Evolutionary conservation across 1,140 invertebrate species (phyloP), one percentile per base, ranked within the genome.

Genomic region (Meloidogyne chitwoodi): DNA sequence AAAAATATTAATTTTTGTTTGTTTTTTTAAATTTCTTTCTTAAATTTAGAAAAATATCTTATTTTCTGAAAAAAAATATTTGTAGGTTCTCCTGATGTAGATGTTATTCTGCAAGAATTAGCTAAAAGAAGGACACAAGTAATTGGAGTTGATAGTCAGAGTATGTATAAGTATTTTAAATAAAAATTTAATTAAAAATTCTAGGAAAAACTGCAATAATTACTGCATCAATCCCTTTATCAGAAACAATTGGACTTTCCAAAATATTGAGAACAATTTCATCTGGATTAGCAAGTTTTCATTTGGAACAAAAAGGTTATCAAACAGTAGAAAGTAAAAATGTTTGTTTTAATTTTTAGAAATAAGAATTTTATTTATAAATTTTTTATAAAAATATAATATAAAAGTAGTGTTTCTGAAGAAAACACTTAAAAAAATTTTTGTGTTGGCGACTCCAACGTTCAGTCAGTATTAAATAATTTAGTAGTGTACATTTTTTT

Each of bases 201-300:
- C 63, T 16, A 77, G 75, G 38, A 19, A 38, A 74, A 12, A 34
- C 66, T 12, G 41, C 44, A 34, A 44, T 68, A 19, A 69, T 77
- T n/a, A 44, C 16, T 41, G 76, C 75, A 44, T 77, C 19, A n/a
- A 67, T 77, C 34, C 76, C 76, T 12, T 64, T 77, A 56, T 63
- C 76, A 12, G 74, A 77, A 65, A 68, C 75, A 14, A 41, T 34
- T n/a, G 76, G 76, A 31, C 34, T 77, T 67, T 41, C 76, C 71
- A 74, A 29, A 19, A 77, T 56, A 34, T 29, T 77, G 22, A 48
- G 76, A 16, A 67, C 75, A 24, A 56, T 77, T 24, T 77, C 76
- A 24, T 77, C 71, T 38, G 76, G 76, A 29, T 38, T 75, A 76
- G 44, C 63, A 34, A 65, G 27, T 44, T 65, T 77, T 48, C 63